Evolutionary conservation across 2,888 invertebrate species (phyloP).

Genomic region (Hydrotaea cyrtoneurina): DNA sequence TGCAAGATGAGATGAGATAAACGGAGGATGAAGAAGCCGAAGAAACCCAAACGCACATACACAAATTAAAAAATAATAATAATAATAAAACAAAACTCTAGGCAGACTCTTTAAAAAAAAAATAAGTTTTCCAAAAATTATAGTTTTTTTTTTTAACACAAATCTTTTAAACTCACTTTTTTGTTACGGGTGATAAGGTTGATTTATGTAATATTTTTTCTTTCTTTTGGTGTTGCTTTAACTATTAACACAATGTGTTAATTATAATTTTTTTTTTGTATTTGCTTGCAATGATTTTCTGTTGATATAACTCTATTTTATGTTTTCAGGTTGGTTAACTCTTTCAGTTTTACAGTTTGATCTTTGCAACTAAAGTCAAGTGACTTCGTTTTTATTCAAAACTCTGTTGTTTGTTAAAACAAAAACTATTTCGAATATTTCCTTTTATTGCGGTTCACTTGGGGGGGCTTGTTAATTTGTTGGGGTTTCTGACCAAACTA

Average conservation of each 20-base stretch:
- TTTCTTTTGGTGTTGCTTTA: slow-evolving; percentile 1
- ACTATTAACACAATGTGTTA: slow-evolving; percentile 55
- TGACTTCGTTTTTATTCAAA: slow-evolving; percentile 16
- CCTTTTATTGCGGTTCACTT: slow-evolving; percentile 40
- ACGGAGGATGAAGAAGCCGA: not conserved
- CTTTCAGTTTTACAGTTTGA: slow-evolving; percentile 26
- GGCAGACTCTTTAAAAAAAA: not conserved
- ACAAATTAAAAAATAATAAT: not conserved
- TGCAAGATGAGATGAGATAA: slow-evolving; percentile 17
- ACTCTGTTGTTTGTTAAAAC: slow-evolving; percentile 36
- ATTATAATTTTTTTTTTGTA: slow-evolving; percentile 47
- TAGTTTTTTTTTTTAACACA: slow-evolving; percentile 7
- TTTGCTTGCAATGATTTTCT: slow-evolving; percentile 22
- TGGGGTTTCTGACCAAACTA: slow-evolving; percentile 80
- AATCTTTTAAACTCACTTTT: slow-evolving; percentile 27
- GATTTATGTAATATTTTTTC: slow-evolving; percentile 23
- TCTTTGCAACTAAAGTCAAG: not conserved
- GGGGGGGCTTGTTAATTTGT: slow-evolving; percentile 74
- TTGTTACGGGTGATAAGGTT: not conserved
- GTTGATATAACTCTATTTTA: slow-evolving; percentile 34
- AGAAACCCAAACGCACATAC: not conserved
- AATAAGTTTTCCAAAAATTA: too few species aligned
- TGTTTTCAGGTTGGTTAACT: slow-evolving; percentile 38
- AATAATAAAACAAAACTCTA: too few species aligned
- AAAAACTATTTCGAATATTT: too few species aligned